Conservation (phyloP, 2,888 invertebrate species). For the Phortica magna region DNA sequence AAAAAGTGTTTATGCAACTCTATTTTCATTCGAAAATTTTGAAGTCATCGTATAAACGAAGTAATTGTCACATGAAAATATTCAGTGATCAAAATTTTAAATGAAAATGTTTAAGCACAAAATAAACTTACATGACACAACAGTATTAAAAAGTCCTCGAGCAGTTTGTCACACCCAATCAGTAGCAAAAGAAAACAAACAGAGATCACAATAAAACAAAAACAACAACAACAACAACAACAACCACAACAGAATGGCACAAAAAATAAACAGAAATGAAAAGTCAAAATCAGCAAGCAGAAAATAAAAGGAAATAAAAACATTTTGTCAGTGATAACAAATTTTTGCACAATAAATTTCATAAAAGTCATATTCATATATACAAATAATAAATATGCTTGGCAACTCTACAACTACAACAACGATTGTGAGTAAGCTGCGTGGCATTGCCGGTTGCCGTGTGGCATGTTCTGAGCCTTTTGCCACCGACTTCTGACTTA, state of each 20-base stretch:
- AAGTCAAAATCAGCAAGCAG: background rate
- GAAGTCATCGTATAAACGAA: too few relatives aligned
- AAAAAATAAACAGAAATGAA: slow-evolving; percentile 9
- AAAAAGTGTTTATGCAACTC: too few relatives aligned
- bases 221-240: too few relatives aligned
- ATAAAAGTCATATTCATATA: slow-evolving; percentile 10
- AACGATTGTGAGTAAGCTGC: background rate
- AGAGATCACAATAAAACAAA: background rate
- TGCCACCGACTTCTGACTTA: too few relatives aligned
- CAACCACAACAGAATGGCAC: background rate
- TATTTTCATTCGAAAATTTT: too few relatives aligned
- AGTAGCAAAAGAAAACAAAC: background rate
- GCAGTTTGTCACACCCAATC: background rate
- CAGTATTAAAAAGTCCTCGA: background rate
- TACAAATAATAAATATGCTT: slow-evolving; percentile 1
- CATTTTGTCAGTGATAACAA: slow-evolving; percentile 6
- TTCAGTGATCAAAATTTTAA: too few relatives aligned
- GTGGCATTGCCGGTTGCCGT: background rate
- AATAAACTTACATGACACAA: too few relatives aligned
- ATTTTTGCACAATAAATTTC: slow-evolving; percentile 8
- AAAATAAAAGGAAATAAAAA: background rate
- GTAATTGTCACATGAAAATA: too few relatives aligned
- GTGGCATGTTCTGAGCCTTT: background rate
- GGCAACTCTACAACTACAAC: slow-evolving; percentile 4
- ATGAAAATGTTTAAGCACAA: too few relatives aligned